Evolutionary conservation across 1,140 invertebrate genomes (phyloP), one percentile per base, ranked within the genome.

Genomic region (Aplysia californica): DNA sequence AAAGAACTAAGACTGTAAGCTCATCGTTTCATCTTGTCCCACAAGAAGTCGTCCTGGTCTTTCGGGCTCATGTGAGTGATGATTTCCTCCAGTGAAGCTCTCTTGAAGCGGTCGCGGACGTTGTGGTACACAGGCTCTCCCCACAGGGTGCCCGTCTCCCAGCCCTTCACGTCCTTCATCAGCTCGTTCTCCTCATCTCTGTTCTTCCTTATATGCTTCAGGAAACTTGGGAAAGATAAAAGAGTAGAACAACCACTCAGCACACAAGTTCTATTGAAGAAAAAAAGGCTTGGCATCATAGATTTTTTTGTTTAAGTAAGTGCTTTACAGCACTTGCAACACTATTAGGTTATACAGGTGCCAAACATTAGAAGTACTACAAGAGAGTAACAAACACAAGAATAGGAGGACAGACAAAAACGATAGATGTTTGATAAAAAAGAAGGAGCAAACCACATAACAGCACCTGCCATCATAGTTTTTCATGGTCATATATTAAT

Each of bases 101-200:
- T 35, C 2, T 50, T 50, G 26, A 21, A 75, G 38, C 61, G 72
- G 18, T 23, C 41, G 10, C 72, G 38, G 4, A 38, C 80, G 21
- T 91, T 92, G 85, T 94, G 93, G 90, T 92, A 97, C 39, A 97
- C 89, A 59, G 93, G 94, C 86, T 96, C 93, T 15, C 95, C 95
- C 81, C 94, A 96, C 83, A 92, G 95, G 5, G 95, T 97, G 21
- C 96, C 96, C 31, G 95, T 85, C 68, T 88, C 93, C 96, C 96
- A 98, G 82, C 94, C 95, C 75, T 94, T 93, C 3, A 96, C 94
- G 89, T 97, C 93, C 75, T 93, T 93, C 96, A 97, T 98, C 15
- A 98, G 90, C 76, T 95, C 92, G 56, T 92, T 92, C 89, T 98
- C 96, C 73, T 94, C 94, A 67, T 97, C 95, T 23, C 95, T 92